Conservation (phyloP, 2,113 vertebrate species). For the Crotophaga sulcirostris region DNA sequence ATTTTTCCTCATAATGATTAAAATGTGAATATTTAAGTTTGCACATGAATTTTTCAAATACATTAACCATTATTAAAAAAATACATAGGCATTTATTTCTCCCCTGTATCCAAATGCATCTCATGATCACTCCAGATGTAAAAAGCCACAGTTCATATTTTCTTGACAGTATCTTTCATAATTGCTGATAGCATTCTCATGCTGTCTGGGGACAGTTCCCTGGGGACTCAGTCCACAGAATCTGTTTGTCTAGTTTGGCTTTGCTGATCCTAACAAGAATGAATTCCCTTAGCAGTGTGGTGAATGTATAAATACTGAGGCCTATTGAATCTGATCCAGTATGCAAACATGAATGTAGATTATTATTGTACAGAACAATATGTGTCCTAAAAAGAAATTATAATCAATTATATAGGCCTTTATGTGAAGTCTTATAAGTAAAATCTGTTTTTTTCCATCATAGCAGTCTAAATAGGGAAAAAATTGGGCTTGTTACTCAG, state of each 20-base stretch:
- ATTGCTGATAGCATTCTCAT: conserved; percentile 70
- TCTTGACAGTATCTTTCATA: conserved; percentile 80
- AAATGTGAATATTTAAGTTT: neutral
- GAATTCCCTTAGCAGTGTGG: conserved; percentile 62
- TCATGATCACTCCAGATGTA: conserved; percentile 46
- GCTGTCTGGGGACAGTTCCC: conserved; percentile 39
- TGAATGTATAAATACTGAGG: conserved; percentile 33
- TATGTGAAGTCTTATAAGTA: neutral
- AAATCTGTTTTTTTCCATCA: neutral
- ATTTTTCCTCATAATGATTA: neutral
- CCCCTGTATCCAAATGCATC: conserved; percentile 68
- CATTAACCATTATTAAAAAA: neutral
- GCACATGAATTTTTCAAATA: neutral
- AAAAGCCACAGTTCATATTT: conserved; percentile 74
- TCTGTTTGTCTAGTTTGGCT: conserved; percentile 70
- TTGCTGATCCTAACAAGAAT: conserved; percentile 73
- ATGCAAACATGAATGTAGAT: neutral
- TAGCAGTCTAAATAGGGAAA: neutral
- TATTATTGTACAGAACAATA: neutral
- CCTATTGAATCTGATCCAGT: neutral
- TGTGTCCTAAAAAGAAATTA: neutral
- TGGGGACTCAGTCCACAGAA: conserved; percentile 64
- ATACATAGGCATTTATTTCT: conserved; percentile 29
- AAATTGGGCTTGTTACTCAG: neutral
- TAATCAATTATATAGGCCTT: neutral